A percentile compares a stretch with the other conserved stretches of the same genome.
These are phyloP conservation scores for Eumaeus atala DNA, from an alignment of 1,140 invertebrate species.

Conservation along the genomic window DNA sequence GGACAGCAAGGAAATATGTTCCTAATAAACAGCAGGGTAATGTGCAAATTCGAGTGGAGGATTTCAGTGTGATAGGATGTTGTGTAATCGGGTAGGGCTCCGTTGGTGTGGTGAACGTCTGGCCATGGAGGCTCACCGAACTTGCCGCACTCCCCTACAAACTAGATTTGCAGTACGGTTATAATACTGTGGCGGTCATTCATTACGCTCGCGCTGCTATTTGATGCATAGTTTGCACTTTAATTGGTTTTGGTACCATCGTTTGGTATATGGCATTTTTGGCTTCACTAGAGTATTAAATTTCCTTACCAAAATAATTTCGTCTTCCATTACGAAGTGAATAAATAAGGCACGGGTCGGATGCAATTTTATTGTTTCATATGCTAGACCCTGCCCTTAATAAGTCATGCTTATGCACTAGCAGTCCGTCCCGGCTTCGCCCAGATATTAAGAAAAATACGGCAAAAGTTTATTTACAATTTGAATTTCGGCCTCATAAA, in stretches of 20 bases:
- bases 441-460: too few species aligned
- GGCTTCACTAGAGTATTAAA: not conserved
- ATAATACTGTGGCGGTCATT: constrained; percentile 63
- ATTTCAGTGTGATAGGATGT: constrained; percentile 31
- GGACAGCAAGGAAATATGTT: constrained; percentile 18
- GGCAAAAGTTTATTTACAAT: too few species aligned
- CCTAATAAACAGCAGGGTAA: constrained; percentile 17
- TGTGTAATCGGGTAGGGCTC: constrained; percentile 20
- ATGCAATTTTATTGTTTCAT: too few species aligned
- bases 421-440: too few species aligned
- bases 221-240: constrained; percentile 51
- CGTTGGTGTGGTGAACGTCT: constrained; percentile 62
- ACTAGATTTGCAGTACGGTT: constrained; percentile 71
- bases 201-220: constrained; percentile 62
- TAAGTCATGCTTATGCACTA: too few species aligned
- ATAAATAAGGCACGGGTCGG: too few species aligned
- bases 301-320: too few species aligned
- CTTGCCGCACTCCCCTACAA: constrained; percentile 68
- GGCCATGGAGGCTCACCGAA: constrained; percentile 71
- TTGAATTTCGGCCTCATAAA: too few species aligned
- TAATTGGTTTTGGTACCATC: constrained; percentile 32
- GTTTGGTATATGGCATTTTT: not conserved
- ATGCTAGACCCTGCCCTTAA: too few species aligned
- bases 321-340: too few species aligned
- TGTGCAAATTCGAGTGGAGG: constrained; percentile 24